phyloP scores from a whole-genome alignment of 2,888 invertebrate species.

The Macropis europaea region DNA sequence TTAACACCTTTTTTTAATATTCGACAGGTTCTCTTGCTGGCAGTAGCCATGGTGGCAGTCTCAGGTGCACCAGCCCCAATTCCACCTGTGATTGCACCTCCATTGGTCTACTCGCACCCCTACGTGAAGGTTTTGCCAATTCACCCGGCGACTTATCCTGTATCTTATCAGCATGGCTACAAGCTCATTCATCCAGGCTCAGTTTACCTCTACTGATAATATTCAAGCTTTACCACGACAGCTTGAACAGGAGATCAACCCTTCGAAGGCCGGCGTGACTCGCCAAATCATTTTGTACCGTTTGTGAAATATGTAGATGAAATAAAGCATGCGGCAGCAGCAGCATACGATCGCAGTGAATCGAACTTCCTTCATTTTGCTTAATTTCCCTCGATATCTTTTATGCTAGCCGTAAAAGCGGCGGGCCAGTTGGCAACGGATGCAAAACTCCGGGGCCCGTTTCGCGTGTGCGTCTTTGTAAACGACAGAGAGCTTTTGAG shows the following conservation, averaged over 20 bases:
- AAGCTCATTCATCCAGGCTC: conserved; percentile 55
- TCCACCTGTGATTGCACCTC: conserved; percentile 42
- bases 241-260: background rate
- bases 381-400: conserved; percentile 3
- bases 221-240: background rate
- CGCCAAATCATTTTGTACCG: conserved; percentile 27
- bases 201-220: conserved; percentile 39
- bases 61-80: conserved; percentile 44
- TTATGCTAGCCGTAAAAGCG: conserved; percentile 21
- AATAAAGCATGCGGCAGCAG: conserved; percentile 36
- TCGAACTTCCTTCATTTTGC: background rate
- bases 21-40: conserved; percentile 52
- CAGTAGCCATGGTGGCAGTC: conserved; percentile 37
- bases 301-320: background rate
- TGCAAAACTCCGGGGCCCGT: background rate
- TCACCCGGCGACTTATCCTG: conserved; percentile 33
- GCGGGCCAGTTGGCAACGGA: background rate
- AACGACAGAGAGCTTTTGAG: too few species aligned
- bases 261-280: background rate
- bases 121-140: conserved; percentile 55
- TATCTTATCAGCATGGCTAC: conserved; percentile 55
- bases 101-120: conserved; percentile 41
- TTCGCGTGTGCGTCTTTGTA: too few species aligned
- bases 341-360: conserved; percentile 25
- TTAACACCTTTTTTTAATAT: background rate